Evolutionary conservation across 2,797 vertebrate genomes (phyloP).

Genomic region (Trematocara caparti): DNA sequence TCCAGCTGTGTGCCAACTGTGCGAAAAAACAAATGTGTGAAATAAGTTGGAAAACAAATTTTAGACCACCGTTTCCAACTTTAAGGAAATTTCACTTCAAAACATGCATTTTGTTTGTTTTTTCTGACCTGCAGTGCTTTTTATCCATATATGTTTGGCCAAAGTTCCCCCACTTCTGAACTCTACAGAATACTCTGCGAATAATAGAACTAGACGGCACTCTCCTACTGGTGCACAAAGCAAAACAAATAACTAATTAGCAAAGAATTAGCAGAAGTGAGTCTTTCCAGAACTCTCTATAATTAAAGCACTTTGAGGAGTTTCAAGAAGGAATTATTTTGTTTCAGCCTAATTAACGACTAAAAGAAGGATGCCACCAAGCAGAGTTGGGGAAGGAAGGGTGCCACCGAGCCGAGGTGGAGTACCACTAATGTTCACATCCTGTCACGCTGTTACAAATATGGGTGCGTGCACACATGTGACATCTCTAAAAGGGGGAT

Average conservation of each 20-base stretch:
- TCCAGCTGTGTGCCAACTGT: not conserved
- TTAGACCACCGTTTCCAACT: not conserved
- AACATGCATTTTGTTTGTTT: not conserved
- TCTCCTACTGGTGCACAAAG: not conserved
- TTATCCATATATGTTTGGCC: not conserved
- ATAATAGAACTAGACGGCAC: not conserved
- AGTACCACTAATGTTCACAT: not conserved
- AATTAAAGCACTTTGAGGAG: not conserved
- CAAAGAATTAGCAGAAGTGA: not conserved
- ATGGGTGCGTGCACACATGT: not conserved
- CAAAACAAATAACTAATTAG: not conserved
- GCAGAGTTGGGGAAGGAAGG: not conserved
- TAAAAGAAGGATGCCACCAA: not conserved
- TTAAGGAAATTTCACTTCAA: not conserved
- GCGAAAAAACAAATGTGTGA: accelerated
- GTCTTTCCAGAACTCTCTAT: not conserved
- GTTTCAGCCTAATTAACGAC: not conserved
- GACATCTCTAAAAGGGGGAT: accelerated
- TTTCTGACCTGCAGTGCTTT: not conserved
- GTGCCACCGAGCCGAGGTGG: not conserved
- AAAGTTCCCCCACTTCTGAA: not conserved
- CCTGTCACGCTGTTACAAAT: not conserved
- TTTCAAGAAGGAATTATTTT: not conserved
- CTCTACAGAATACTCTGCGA: not conserved
- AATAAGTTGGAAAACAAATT: accelerated